Evolutionary conservation across 2,888 invertebrate genomes (phyloP), one percentile per base, ranked within the genome.

Genomic region (Drosophila rellima): DNA sequence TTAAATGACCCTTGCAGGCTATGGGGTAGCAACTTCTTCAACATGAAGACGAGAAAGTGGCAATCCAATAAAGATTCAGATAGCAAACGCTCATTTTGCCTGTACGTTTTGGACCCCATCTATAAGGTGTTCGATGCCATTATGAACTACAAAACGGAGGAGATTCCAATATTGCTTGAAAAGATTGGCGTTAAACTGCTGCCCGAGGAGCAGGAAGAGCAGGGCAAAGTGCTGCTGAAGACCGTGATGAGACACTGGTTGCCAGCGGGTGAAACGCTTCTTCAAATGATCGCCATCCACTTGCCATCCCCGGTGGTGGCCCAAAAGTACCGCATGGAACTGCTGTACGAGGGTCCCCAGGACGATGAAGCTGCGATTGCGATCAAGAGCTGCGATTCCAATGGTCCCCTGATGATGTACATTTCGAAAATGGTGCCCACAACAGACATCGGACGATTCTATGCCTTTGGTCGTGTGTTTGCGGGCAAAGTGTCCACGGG

Each of bases 231-330:
- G 70, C 94, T 99, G 77, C 94, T 99, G 87, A 99, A 99, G 95
- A 96, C 97, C 81, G 97, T 99, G 74, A 99, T 99, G 99, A 96
- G 99, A 89, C 97, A 97, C 70, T 99, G 99, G 99, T 94, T 99
- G 93, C 99, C 99, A 60, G 99, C 99, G 92, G 99, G 99, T 86
- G 99, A 99, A 93, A 98, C 99, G 90, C 94, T 99, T 90, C 97
- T 99, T 94, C 99, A 99, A 95, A 99, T 99, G 99, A 99, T 99
- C 93, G 98, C 98, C 94, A 98, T 99, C 93, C 99, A 99, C 93
- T 94, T 99, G 92, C 99, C 99, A 69, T 99, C 99, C 23, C 99
- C 99, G 2, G 99, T 99, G 57, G 97, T 98, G 66, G 99, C 99
- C 56, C 99, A 99, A 94, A 98, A 96, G 93, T 99, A 99, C 94